Conservation (phyloP, 2,113 vertebrate genomes). For the Poeciliopsis prolifica region DNA sequence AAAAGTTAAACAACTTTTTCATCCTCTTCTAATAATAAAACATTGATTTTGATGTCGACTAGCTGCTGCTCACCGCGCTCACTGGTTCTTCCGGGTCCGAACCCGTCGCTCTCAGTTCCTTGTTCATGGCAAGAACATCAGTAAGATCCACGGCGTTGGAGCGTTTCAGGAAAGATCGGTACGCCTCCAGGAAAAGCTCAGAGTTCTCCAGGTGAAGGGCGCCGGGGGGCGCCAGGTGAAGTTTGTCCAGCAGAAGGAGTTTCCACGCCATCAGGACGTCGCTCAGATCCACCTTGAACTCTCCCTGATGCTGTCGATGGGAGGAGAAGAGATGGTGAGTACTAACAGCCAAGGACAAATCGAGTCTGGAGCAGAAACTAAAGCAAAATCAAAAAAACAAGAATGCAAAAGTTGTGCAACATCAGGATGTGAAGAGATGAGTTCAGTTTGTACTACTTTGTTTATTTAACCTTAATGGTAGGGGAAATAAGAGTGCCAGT, state of each 20-base stretch:
- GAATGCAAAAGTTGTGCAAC: background rate
- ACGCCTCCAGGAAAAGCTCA: slow-evolving; percentile 81
- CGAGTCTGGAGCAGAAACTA: slow-evolving; percentile 41
- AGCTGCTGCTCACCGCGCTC: slow-evolving; percentile 82
- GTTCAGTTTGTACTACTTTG: no score
- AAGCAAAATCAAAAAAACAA: slow-evolving; percentile 26
- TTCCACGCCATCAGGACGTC: slow-evolving; percentile 91
- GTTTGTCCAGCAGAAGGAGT: slow-evolving; percentile 87
- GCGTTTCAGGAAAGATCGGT: slow-evolving; percentile 84
- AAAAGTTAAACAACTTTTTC: background rate
- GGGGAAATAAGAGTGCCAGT: no score
- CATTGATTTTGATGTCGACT: slow-evolving; percentile 30
- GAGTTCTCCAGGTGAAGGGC: slow-evolving; percentile 80
- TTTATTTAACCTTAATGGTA: no score
- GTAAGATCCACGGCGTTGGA: slow-evolving; percentile 91
- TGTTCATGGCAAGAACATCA: slow-evolving; percentile 84
- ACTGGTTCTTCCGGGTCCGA: slow-evolving; percentile 77
- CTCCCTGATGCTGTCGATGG: slow-evolving; percentile 80
- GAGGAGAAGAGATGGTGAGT: slow-evolving; percentile 60
- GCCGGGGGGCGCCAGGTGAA: slow-evolving; percentile 79
- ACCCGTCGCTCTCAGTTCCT: slow-evolving; percentile 61
- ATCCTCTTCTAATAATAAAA: slow-evolving; percentile 18
- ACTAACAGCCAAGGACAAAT: slow-evolving; percentile 59
- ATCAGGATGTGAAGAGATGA: background rate
- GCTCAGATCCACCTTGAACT: slow-evolving; percentile 88